phyloP scores from a whole-genome alignment of 2,888 invertebrate genomes.

The Rotaria sp. region DNA sequence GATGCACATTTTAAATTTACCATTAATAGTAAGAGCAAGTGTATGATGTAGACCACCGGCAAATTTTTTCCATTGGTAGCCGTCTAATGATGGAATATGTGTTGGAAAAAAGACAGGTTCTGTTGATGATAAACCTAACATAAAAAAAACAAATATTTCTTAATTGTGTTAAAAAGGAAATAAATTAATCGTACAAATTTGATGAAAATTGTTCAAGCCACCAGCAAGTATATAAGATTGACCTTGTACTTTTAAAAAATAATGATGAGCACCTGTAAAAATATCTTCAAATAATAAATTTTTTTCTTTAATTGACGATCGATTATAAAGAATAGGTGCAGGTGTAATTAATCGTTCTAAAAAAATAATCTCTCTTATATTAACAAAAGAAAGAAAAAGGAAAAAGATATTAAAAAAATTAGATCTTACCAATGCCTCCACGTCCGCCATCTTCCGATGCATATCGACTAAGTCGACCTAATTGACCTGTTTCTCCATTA shows the following conservation, averaged over 20 bases:
- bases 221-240: conserved; percentile 33
- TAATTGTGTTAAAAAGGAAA: background rate
- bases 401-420: background rate
- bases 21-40: background rate
- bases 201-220: conserved; percentile 40
- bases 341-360: conserved; percentile 2
- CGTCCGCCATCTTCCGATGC: conserved; percentile 63
- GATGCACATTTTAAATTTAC: background rate
- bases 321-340: conserved; percentile 19
- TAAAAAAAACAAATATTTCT: background rate
- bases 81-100: background rate
- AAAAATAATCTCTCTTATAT: background rate
- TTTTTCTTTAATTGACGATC: background rate
- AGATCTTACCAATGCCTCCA: conserved; percentile 52
- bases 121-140: background rate
- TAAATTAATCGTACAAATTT: conserved; percentile 22
- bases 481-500: conserved; percentile 86
- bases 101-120: background rate
- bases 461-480: conserved; percentile 75
- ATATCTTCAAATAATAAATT: background rate
- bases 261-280: conserved; percentile 33
- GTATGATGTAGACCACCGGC: conserved; percentile 41
- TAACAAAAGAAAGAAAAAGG: background rate
- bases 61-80: conserved; percentile 24
- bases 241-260: conserved; percentile 35